These are phyloP conservation scores for Zaprionus obscuricornis DNA, from an alignment of 2,888 invertebrate genomes.

Conservation along the genomic window DNA sequence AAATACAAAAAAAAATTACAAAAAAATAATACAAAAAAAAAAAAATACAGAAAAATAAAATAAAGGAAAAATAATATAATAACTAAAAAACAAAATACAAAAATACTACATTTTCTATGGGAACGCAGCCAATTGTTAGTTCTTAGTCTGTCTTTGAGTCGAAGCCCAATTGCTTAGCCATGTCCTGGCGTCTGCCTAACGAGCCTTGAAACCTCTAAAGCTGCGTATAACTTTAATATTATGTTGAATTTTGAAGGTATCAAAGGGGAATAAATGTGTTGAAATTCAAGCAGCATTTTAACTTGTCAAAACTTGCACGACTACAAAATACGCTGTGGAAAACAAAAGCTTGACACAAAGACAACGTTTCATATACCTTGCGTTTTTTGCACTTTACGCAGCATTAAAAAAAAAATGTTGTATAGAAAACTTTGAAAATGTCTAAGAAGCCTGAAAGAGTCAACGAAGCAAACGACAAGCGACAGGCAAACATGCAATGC, in stretches of 20 bases:
- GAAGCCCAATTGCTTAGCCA: background rate
- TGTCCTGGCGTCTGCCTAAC: constrained; percentile 15
- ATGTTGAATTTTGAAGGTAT: constrained; percentile 32
- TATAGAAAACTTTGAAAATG: constrained; percentile 36
- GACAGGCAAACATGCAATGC: constrained; percentile 69
- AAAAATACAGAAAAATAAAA: no score
- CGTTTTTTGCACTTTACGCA: constrained; percentile 9
- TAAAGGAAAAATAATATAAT: no score
- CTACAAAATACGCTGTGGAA: no score
- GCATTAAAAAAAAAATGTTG: constrained; percentile 1
- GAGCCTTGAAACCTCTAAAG: constrained; percentile 16
- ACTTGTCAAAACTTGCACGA: no score
- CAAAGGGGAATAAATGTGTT: constrained; percentile 4
- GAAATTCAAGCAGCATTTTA: background rate
- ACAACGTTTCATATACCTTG: background rate
- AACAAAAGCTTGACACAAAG: no score
- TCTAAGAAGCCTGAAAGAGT: constrained; percentile 33
- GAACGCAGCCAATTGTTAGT: no score
- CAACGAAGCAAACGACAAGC: constrained; percentile 60
- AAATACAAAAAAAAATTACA: constrained; percentile 26
- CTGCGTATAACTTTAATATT: constrained; percentile 22
- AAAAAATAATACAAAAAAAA: no score
- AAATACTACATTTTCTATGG: no score
- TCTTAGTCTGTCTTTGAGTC: no score
- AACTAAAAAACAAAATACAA: no score